phyloP scores from a whole-genome alignment of 2,113 vertebrate genomes.

The Callipepla californica region DNA sequence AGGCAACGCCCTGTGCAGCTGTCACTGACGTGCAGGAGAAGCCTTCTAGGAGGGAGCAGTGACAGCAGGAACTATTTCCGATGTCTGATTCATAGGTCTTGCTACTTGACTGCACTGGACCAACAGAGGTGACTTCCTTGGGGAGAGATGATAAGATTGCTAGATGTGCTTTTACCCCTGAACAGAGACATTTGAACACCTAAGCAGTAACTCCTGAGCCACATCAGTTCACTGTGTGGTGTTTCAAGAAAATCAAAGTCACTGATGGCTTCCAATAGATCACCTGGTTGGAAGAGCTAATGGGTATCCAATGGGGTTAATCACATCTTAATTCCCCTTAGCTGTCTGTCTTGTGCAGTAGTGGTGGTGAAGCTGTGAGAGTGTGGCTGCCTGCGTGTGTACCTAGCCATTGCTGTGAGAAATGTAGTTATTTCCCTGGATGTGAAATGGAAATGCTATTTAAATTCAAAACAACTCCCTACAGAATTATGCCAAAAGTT shows the following conservation, averaged over 20 bases:
- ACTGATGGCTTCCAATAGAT: not conserved
- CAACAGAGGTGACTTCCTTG: not conserved
- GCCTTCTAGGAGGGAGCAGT: not conserved
- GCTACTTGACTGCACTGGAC: not conserved
- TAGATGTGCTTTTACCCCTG: not conserved
- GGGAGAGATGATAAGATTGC: not conserved
- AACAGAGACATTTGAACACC: not conserved
- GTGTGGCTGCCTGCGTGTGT: not conserved
- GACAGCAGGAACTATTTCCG: not conserved
- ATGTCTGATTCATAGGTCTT: not conserved
- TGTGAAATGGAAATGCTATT: slow-evolving; percentile 10
- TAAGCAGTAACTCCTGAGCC: not conserved
- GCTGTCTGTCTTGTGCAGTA: not conserved
- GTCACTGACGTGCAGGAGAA: not conserved
- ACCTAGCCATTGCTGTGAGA: not conserved
- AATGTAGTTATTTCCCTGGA: not conserved
- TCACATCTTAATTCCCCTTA: not conserved
- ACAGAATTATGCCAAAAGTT: slow-evolving; percentile 14
- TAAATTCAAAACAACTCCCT: not conserved
- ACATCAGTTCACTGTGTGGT: not conserved
- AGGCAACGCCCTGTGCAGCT: not conserved
- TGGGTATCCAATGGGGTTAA: slow-evolving; percentile 52
- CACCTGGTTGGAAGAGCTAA: slow-evolving; percentile 21
- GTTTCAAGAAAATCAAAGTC: slow-evolving; percentile 2
- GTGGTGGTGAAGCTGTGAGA: not conserved